Percentiles rank a stretch among this genome's conserved stretches.
These are phyloP conservation scores for Yoshiicerus persimilis DNA, from an alignment of 1,140 invertebrate species.

Conservation along the genomic window DNA sequence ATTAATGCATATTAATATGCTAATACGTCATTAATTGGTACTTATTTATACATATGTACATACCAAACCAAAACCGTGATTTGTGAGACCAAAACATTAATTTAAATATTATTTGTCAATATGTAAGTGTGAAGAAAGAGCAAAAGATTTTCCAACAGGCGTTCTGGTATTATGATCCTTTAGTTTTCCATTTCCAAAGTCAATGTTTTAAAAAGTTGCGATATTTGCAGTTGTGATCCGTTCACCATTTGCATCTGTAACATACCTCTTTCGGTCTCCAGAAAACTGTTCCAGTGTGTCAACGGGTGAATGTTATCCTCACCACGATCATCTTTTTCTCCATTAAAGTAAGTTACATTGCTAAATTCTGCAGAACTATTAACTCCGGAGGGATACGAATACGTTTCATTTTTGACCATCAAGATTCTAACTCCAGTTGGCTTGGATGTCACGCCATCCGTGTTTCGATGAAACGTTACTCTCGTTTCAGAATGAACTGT, in stretches of 20 bases:
- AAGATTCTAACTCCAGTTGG: constrained; percentile 24
- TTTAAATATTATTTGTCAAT: background rate
- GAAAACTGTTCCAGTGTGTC: background rate
- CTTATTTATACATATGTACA: too few species aligned
- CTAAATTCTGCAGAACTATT: constrained; percentile 24
- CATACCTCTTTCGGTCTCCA: background rate
- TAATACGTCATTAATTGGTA: too few species aligned
- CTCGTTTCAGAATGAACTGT: constrained; percentile 35
- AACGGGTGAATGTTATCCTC: constrained; percentile 41
- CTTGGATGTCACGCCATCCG: background rate
- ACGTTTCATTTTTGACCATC: constrained; percentile 33
- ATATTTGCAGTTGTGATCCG: background rate
- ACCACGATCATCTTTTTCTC: background rate
- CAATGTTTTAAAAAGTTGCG: too few species aligned
- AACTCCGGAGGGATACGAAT: background rate
- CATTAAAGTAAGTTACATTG: constrained; percentile 41
- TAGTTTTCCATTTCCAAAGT: background rate
- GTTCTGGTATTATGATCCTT: background rate
- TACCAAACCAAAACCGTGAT: background rate
- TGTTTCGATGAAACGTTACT: constrained; percentile 37
- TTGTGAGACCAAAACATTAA: too few species aligned
- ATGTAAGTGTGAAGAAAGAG: background rate
- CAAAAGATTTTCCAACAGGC: background rate
- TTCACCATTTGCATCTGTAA: background rate
- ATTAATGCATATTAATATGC: too few species aligned